Evolutionary conservation across 2,888 invertebrate species (phyloP), one percentile per base, ranked within the genome.

Genomic region (Ctenicera cuprea): DNA sequence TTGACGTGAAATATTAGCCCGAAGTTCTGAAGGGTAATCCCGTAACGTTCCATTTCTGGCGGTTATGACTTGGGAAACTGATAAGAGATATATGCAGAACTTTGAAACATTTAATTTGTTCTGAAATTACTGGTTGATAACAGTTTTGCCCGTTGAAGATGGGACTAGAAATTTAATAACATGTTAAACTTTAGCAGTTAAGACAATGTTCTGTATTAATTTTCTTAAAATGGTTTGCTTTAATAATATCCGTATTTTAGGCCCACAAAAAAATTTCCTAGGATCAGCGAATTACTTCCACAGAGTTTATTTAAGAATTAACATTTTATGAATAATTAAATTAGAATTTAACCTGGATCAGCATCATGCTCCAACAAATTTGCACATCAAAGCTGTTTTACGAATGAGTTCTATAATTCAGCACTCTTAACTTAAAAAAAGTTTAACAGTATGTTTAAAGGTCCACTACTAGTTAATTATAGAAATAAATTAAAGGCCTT

Each of bases 21-120:
- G 43, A 64, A 63, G 9, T 48, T 64, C 26, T 48, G 30, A 64
- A 30, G 18, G n/a, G 22, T 63, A 63, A 63, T 63, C 63, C 63
- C 33, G 30, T 33, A 5, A 12, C 14, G n/a, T 30, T 57, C 3
- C 16, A 20, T 50, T 50, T 50, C 50, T 8, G 12, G 33, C 57
- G 33, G 57, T 37, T 59, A 33, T 59, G 18, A 59, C 9, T 18
- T 16, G 37, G 59, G 22, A 16, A 14, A 9, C 33, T 50, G 50
- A 50, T 50, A 50, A 33, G 33, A 9, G 7, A 9, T 33, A 33
- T 9, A 33, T 33, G 33, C 11, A 18, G 41, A 43, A 43, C 14
- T 16, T 43, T 16, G n/a, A 14, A 22, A 22, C 50, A 50, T 50
- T 50, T 20, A 50, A 50, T 50, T 20, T 12, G 20, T 18, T 33